These are phyloP conservation scores for Helleia helle DNA, from an alignment of 2,888 invertebrate genomes.

Conservation along the genomic window DNA sequence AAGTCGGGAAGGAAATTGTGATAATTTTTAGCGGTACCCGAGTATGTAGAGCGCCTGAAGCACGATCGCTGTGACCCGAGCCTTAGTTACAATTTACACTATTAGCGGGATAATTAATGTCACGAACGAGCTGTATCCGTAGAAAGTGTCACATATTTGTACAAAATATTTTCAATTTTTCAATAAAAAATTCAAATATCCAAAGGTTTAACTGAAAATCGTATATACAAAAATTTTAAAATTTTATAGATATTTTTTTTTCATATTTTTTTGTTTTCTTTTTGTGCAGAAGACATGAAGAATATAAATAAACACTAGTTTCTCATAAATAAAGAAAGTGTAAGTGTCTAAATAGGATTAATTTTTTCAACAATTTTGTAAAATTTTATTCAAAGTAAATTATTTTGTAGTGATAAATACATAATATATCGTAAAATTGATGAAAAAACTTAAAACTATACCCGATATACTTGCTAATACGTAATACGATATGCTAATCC, in stretches of 20 bases:
- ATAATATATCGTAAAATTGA: no score
- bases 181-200: background rate
- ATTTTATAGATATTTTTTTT: background rate
- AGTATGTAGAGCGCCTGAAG: conserved; percentile 50
- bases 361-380: no score
- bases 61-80: conserved; percentile 53
- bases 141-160: conserved; percentile 69
- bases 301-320: no score
- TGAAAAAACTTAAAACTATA: no score
- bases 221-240: background rate
- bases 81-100: conserved; percentile 53
- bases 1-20: conserved; percentile 44
- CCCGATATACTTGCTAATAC: no score
- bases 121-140: conserved; percentile 32
- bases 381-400: no score
- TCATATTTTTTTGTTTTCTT: no score
- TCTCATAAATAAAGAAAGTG: no score
- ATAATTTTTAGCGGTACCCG: conserved; percentile 67
- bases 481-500: no score
- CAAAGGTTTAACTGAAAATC: background rate
- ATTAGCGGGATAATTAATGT: conserved; percentile 54
- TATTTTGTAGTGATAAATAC: no score
- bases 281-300: no score
- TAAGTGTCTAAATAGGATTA: no score
- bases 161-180: conserved; percentile 33